Conservation (phyloP, 2,113 vertebrate species). For the Phalacrocorax brasilianus region DNA sequence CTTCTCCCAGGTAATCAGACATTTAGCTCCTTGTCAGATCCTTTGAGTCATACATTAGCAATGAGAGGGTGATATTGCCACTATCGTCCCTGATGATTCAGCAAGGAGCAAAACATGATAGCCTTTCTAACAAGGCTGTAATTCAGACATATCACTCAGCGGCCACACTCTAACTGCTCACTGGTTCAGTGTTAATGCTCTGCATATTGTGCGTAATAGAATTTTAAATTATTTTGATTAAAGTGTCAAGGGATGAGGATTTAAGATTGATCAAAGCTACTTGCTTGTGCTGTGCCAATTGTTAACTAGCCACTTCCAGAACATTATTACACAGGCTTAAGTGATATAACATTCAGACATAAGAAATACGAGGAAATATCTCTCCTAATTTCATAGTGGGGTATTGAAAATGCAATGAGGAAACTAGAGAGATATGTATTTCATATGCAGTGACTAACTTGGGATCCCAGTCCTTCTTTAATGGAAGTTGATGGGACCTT, state of each 20-base stretch:
- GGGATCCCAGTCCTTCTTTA: neutral
- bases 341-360: constrained; percentile 1
- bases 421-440: neutral
- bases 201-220: constrained; percentile 74
- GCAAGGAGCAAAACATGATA: constrained; percentile 33
- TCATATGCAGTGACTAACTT: neutral
- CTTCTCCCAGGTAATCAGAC: neutral
- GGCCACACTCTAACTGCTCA: neutral
- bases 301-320: constrained; percentile 59
- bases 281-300: constrained; percentile 39
- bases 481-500: neutral
- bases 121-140: constrained; percentile 45
- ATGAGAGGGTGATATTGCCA: constrained; percentile 1
- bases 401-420: neutral
- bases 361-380: constrained; percentile 22
- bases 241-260: constrained; percentile 74
- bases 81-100: constrained; percentile 38
- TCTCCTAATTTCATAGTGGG: neutral
- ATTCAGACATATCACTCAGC: constrained; percentile 26
- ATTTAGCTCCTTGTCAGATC: constrained; percentile 1
- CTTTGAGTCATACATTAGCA: neutral
- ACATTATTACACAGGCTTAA: constrained; percentile 37
- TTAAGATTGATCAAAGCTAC: constrained; percentile 71
- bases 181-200: constrained; percentile 67
- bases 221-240: constrained; percentile 82